Conservation (phyloP, 2,888 invertebrate species). For the Vanessa cardui region DNA sequence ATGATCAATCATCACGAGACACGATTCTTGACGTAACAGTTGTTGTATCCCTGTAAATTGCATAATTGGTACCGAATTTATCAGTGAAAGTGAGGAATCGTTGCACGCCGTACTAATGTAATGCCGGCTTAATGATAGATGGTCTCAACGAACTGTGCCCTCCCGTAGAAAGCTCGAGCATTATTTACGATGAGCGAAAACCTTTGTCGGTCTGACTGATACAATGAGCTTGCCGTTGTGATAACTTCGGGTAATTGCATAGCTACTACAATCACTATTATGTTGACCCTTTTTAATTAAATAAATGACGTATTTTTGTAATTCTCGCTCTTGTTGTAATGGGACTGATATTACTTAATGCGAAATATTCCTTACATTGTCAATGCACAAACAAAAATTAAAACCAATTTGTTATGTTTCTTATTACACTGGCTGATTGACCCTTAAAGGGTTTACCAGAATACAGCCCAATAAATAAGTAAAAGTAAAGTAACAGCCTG, state of each 20-base stretch:
- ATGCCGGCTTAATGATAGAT: slow-evolving; percentile 72
- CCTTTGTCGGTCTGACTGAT: slow-evolving; percentile 64
- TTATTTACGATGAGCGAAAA: slow-evolving; percentile 50
- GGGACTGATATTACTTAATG: no score
- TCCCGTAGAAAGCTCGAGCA: slow-evolving; percentile 64
- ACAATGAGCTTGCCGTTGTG: slow-evolving; percentile 51
- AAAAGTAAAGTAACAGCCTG: no score
- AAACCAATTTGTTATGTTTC: no score
- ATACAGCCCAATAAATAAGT: no score
- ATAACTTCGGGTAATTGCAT: slow-evolving; percentile 19
- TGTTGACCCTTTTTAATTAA: not conserved
- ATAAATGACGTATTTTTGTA: no score
- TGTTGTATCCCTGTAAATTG: slow-evolving; percentile 59
- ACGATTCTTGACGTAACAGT: slow-evolving; percentile 48
- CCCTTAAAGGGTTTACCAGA: no score
- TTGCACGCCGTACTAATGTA: slow-evolving; percentile 64
- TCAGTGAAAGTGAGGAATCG: slow-evolving; percentile 76
- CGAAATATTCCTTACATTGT: no score
- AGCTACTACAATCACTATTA: slow-evolving; percentile 9
- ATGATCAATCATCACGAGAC: slow-evolving; percentile 48
- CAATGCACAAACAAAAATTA: no score
- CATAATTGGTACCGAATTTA: slow-evolving; percentile 71
- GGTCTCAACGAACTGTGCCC: slow-evolving; percentile 48
- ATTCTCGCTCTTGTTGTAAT: no score
- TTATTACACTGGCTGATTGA: no score